Percentiles rank a stretch among this genome's conserved stretches.
These are phyloP conservation scores for Cichlasoma orientale DNA, from an alignment of 2,797 vertebrate species.

Conservation along the genomic window DNA sequence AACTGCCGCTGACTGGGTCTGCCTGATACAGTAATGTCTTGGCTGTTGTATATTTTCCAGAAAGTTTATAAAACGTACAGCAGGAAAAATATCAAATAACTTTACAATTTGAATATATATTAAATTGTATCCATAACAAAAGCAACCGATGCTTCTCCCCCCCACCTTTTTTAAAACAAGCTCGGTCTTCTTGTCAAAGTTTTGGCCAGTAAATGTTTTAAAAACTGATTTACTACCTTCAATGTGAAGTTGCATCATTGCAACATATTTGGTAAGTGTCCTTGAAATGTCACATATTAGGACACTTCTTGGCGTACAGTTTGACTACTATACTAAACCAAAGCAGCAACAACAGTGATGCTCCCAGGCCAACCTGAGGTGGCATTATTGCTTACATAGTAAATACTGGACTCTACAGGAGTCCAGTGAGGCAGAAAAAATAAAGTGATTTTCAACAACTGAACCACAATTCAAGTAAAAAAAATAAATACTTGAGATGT, in stretches of 20 bases:
- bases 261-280: neutral
- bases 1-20: slow-evolving; percentile 17
- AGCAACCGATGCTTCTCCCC: neutral
- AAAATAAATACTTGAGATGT: neutral
- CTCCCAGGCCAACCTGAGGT: neutral
- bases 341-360: neutral
- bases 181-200: slow-evolving; percentile 8
- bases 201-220: neutral
- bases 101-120: neutral
- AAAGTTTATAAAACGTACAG: neutral
- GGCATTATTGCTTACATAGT: slow-evolving; percentile 26
- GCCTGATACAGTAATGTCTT: neutral
- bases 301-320: neutral
- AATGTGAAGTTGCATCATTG: neutral
- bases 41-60: neutral
- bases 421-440: neutral
- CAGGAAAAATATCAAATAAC: neutral
- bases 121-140: neutral
- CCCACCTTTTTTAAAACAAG: neutral
- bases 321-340: neutral
- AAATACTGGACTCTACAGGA: neutral
- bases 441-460: neutral
- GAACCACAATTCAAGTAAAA: neutral
- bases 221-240: neutral
- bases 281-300: neutral